Conservation (phyloP, 2,113 vertebrate genomes). For the Pseudopodoces humilis region DNA sequence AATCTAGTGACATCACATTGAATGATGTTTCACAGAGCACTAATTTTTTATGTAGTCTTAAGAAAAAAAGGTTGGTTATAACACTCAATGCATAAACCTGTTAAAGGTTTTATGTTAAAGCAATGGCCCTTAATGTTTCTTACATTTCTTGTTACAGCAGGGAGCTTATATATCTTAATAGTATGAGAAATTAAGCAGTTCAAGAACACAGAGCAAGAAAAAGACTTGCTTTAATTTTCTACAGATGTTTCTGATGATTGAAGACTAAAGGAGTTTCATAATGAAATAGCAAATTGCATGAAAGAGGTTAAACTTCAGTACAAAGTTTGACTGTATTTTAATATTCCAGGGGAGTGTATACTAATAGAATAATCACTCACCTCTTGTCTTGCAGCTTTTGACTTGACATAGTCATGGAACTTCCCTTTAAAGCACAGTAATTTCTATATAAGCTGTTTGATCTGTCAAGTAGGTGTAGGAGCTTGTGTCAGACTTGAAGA, state of each 20-base stretch:
- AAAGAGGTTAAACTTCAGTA: not conserved
- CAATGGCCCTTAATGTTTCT: not conserved
- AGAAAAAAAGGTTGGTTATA: not conserved
- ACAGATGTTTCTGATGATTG: not conserved
- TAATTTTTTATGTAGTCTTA: not conserved
- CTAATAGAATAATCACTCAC: conserved; percentile 5
- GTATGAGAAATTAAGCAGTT: not conserved
- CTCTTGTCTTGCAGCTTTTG: conserved; percentile 11
- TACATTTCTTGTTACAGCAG: not conserved
- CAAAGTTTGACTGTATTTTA: not conserved
- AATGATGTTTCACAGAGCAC: not conserved
- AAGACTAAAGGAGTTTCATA: not conserved
- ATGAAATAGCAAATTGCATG: not conserved
- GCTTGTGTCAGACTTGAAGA: not conserved
- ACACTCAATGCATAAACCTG: not conserved
- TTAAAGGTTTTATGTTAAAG: not conserved
- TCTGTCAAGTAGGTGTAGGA: conserved; percentile 36
- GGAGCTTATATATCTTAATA: not conserved
- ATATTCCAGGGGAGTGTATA: not conserved
- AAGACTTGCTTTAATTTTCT: not conserved
- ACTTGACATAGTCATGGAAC: not conserved
- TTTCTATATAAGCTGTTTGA: conserved; percentile 6
- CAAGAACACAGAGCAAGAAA: not conserved
- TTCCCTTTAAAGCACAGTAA: conserved; percentile 17
- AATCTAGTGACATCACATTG: not conserved